Evolutionary conservation across 92 coral and sea anemone genomes (phyloP).

Genomic region (Porites lobata): DNA sequence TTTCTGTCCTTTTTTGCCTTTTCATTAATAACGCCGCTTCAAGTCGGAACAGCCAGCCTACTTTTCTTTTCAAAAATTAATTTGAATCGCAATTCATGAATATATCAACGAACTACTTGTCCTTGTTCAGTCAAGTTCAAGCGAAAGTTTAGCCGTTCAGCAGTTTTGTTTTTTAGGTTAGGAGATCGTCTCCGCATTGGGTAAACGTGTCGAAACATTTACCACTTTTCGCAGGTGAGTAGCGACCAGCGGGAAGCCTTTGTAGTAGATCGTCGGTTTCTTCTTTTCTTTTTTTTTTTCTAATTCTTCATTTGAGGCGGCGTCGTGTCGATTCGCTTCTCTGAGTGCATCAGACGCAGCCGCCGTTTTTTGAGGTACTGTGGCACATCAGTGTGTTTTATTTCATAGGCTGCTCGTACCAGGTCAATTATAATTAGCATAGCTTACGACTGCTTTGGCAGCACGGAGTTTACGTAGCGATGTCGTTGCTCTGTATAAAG

Average conservation of each 20-base stretch:
- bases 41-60: not conserved
- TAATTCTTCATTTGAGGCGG: not conserved
- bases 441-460: not conserved
- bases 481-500: slow-evolving; percentile 33
- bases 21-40: not conserved
- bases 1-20: not conserved
- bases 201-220: not conserved
- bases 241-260: slow-evolving; percentile 29
- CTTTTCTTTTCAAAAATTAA: not conserved
- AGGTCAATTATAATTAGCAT: slow-evolving; percentile 1
- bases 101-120: not conserved
- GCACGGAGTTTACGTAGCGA: not conserved
- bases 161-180: too few relatives aligned
- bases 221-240: slow-evolving; percentile 19
- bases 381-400: not conserved
- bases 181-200: not conserved
- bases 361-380: slow-evolving; percentile 12
- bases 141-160: too few relatives aligned
- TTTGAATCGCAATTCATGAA: not conserved
- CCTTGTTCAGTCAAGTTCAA: too few relatives aligned
- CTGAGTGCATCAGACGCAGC: not conserved
- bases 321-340: slow-evolving; percentile 3
- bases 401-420: not conserved
- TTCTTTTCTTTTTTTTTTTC: not conserved
- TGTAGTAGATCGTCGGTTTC: not conserved